Evolutionary conservation across 2,888 invertebrate genomes (phyloP).

Genomic region (Agrotis clavis): DNA sequence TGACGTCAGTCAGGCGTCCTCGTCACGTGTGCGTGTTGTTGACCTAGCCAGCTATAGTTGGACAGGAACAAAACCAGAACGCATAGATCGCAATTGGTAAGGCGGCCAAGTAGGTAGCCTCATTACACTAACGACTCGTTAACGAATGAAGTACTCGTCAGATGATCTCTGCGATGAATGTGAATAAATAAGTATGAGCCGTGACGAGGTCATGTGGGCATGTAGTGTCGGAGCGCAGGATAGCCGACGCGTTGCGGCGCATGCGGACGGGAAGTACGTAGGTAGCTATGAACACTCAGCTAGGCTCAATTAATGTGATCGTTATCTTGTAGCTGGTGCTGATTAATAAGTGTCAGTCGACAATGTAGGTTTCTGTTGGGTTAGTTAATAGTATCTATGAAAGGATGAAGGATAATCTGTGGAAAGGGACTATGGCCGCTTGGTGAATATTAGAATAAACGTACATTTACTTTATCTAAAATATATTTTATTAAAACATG

Average conservation of each 20-base stretch:
- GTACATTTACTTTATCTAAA: too few relatives aligned
- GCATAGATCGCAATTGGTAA: constrained; percentile 47
- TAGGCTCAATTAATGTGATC: background rate
- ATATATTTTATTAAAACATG: too few relatives aligned
- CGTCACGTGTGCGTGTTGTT: background rate
- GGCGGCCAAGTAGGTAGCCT: constrained; percentile 52
- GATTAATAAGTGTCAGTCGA: background rate
- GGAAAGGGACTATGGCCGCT: too few relatives aligned
- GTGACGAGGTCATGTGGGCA: constrained; percentile 29
- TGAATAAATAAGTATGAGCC: constrained; percentile 32
- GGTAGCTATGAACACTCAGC: too few relatives aligned
- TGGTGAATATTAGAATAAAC: too few relatives aligned
- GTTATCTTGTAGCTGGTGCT: background rate
- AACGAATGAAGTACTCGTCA: constrained; percentile 36
- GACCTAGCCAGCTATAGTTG: background rate
- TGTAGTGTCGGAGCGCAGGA: constrained; percentile 1
- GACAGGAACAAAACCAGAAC: constrained; percentile 17
- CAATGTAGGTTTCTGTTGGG: background rate
- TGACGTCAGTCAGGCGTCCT: too few relatives aligned
- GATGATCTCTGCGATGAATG: constrained; percentile 24
- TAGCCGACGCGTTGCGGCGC: background rate
- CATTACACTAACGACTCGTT: constrained; percentile 58
- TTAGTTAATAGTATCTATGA: too few relatives aligned
- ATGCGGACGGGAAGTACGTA: background rate
- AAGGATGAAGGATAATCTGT: too few relatives aligned